Conservation (phyloP, 2,888 invertebrate species). For the Cataglyphis livida region DNA sequence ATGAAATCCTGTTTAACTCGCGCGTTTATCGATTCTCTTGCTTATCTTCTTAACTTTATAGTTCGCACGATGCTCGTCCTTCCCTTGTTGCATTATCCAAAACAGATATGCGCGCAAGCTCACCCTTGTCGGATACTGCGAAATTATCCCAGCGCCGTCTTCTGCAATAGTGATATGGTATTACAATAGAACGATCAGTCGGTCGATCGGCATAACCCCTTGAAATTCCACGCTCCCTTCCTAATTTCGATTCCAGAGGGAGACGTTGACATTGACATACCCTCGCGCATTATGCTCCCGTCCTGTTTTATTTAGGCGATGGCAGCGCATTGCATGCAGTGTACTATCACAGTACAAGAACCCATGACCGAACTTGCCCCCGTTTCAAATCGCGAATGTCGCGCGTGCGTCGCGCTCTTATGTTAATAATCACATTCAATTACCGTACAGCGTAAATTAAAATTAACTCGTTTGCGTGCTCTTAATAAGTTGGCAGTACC, state of each 20-base stretch:
- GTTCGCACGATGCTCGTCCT: conserved; percentile 52
- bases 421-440: conserved; percentile 37
- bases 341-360: conserved; percentile 58
- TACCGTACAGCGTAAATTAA: conserved; percentile 23
- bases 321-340: conserved; percentile 61
- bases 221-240: conserved; percentile 71
- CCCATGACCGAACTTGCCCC: conserved; percentile 46
- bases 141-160: conserved; percentile 58
- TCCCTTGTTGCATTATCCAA: conserved; percentile 64
- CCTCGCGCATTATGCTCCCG: conserved; percentile 70
- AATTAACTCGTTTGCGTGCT: conserved; percentile 20
- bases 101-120: conserved; percentile 58
- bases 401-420: conserved; percentile 29
- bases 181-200: conserved; percentile 68
- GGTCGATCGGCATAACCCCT: conserved; percentile 70
- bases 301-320: conserved; percentile 68
- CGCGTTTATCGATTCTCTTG: conserved; percentile 30
- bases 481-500: neutral
- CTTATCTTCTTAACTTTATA: conserved; percentile 66
- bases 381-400: conserved; percentile 25
- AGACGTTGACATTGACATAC: conserved; percentile 70
- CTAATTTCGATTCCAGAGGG: conserved; percentile 67
- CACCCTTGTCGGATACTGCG: conserved; percentile 54
- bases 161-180: conserved; percentile 46
- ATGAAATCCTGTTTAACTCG: conserved; percentile 36